A percentile compares a stretch with the other conserved stretches of the same genome.
These are phyloP conservation scores for Felis chaus DNA, from an alignment of 2,113 vertebrate genomes.

Conservation along the genomic window DNA sequence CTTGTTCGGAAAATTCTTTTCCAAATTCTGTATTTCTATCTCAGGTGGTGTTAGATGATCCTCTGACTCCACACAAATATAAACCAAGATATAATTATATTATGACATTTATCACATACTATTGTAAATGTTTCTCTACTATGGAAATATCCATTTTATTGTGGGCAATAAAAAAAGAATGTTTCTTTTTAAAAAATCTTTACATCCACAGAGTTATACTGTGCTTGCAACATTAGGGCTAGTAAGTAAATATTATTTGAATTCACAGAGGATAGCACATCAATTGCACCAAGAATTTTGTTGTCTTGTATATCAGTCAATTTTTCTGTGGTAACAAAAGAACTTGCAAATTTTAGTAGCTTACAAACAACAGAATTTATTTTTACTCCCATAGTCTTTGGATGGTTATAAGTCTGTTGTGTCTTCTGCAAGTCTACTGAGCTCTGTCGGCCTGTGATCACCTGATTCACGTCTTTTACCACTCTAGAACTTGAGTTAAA, in stretches of 20 bases:
- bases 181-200: background rate
- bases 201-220: background rate
- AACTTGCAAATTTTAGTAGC: background rate
- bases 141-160: constrained; percentile 26
- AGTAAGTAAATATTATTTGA: background rate
- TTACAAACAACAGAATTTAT: background rate
- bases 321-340: background rate
- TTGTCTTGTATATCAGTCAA: background rate
- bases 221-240: background rate
- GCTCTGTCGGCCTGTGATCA: background rate
- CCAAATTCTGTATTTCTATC: background rate
- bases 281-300: background rate
- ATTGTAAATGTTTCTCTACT: constrained; percentile 15
- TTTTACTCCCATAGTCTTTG: background rate
- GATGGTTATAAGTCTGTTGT: background rate
- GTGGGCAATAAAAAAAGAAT: constrained; percentile 8
- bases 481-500: background rate
- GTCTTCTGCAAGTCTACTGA: background rate
- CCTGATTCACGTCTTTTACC: background rate
- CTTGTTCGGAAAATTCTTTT: background rate
- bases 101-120: constrained; percentile 32
- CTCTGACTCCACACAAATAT: background rate
- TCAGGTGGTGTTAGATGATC: background rate
- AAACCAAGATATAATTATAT: constrained; percentile 23
- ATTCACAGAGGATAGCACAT: background rate